Evolutionary conservation across 2,113 vertebrate genomes (phyloP), one percentile per base, ranked within the genome.

Genomic region (Thalassarche chlororhynchos): DNA sequence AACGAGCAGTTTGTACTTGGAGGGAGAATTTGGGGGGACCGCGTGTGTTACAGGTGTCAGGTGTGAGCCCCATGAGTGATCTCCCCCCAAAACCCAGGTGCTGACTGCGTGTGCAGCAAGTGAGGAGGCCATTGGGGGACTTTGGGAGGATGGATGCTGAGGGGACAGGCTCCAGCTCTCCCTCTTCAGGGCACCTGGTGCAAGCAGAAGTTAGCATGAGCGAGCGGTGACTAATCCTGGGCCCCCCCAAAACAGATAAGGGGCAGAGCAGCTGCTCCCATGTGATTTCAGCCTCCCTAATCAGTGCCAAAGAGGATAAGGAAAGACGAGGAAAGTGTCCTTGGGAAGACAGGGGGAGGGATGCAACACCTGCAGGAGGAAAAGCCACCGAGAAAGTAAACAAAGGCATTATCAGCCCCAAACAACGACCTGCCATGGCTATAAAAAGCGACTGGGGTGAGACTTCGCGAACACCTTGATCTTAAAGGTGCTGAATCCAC

Each of bases 171-270:
- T 94, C 87, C 70, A 95, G 95, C 32, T 95, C 92, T 93, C 97
- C 97, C 97, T 94, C 97, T 96, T 88, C 70, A 88, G 97, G 97
- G 36, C 78, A 58, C 60, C 54, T 38, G 61, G 31, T 83, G 87
- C 6, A 91, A 94, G 36, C 57, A 93, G 85, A 60, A 34, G 26
- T 40, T 40, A 36, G 10, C 6, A 7, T 6, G 31, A 94, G 3
- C 0, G 1, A 55, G 24, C 1, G 0, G 2, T 17, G 17, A 24
- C 34, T 82, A 69, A 87, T 58, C 20, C 57, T 19, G 78, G 3
- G 11, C 68, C 64, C 55, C 57, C 58, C 32, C 28, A 12, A 23
- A 81, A 85, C 1, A 90, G 95, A 94, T 96, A 97, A 93, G 44
- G 81, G 82, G 52, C 77, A 84, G 65, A 47, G 77, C 87, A 93